Base-by-base conservation (phyloP, 2,797 vertebrate genomes). In the Paratrypauchen microcephalus region DNA sequence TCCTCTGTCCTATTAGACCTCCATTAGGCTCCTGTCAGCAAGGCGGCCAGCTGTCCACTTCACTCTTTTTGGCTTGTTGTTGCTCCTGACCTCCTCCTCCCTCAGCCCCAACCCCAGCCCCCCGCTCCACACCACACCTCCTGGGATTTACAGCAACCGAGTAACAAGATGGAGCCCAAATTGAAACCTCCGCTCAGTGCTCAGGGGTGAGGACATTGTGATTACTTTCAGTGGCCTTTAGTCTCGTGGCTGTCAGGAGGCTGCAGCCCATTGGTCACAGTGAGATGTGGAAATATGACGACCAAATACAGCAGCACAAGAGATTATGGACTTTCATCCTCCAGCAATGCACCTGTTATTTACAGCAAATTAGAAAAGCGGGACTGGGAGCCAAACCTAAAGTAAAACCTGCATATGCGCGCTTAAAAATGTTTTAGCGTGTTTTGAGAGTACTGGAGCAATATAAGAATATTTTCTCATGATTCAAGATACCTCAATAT, bases 21-120 rank as follows among this genome's bases (percentile, higher is more conserved):
- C 79, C 73, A 89, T 92, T 88, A 89, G 79, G 68, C 70, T 62
- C 19, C 76, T 86, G 83, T 86, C 88, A 88, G 76, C 68, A 12
- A 74, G 70, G 73, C 74, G 86, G 74, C 83, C 86, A 82, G 81
- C 83, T 85, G 83, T 83, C 75, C 58, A 55, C 13, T 58, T 79
- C 69, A 70, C 75, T 60, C 74, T 75, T 65, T 64, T 65, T 50
- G 63, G 69, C 32, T 56, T 24, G 79, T 56, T 77, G 79, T 73
- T 32, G 77, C 85, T 88, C 83, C 72, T 79, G 84, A 84, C 84
- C 61, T 63, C 32, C 32, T 61, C 80, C 78, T 61, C 59, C 48
- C 83, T 80, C 80, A 81, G 76, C 75, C 83, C 80, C 83, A 79
- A 77, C 75, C 81, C 68, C 55, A 50, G 19, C 58, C 59, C 70